A percentile compares a stretch with the other conserved stretches of the same genome.
Evolutionary conservation across 2,888 invertebrate genomes (phyloP).

Genomic region (Leucania comma): DNA sequence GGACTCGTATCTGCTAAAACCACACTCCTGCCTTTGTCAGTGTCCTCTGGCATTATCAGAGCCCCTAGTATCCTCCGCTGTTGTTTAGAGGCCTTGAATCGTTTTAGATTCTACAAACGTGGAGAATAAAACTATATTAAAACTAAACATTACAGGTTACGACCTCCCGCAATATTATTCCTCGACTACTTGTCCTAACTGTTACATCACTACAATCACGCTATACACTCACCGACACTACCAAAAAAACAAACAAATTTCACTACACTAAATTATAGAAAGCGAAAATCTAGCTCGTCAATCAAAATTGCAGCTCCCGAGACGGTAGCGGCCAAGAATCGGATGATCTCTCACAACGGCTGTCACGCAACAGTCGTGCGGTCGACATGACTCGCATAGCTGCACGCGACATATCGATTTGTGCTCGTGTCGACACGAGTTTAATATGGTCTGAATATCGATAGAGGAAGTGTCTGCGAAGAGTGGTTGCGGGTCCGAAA

Average conservation of each 20-base stretch:
- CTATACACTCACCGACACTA: neutral
- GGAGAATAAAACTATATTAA: no score
- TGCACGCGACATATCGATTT: slow-evolving; percentile 59
- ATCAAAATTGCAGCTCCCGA: slow-evolving; percentile 48
- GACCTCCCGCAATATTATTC: neutral
- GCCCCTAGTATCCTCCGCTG: no score
- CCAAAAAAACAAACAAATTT: slow-evolving; percentile 42
- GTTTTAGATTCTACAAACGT: no score
- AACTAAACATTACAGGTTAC: no score
- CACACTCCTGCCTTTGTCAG: no score
- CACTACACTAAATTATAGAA: slow-evolving; percentile 42
- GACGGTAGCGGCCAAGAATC: slow-evolving; percentile 44
- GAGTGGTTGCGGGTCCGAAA: no score
- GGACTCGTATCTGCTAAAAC: no score
- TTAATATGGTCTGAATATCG: slow-evolving; percentile 25
- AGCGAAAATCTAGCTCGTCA: slow-evolving; percentile 54
- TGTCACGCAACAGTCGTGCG: slow-evolving; percentile 53
- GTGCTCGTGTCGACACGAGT: slow-evolving; percentile 28
- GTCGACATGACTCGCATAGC: slow-evolving; percentile 49
- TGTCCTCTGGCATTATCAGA: no score
- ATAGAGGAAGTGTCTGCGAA: neutral
- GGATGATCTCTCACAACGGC: slow-evolving; percentile 50
- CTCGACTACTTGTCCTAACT: neutral
- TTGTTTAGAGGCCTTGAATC: no score
- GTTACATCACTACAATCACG: neutral